These are phyloP conservation scores for Plecotus auritus DNA, from an alignment of 2,113 vertebrate species.

Conservation along the genomic window DNA sequence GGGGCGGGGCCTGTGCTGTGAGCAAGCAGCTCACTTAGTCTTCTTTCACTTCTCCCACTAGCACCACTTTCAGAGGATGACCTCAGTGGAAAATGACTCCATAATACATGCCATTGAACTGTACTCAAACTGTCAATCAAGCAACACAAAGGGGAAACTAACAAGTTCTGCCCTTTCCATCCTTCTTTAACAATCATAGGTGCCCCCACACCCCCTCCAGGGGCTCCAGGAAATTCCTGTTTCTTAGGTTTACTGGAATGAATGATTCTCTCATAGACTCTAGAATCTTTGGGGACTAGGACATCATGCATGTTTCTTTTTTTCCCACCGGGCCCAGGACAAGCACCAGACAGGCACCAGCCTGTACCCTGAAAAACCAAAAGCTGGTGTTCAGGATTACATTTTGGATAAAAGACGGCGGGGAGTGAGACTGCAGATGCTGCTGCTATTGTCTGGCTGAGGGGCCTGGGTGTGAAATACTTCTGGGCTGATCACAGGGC, in stretches of 20 bases:
- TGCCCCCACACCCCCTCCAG: not conserved
- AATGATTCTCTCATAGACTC: not conserved
- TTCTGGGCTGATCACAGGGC: not conserved
- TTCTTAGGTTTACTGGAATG: not conserved
- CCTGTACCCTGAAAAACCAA: not conserved
- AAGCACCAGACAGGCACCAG: not conserved
- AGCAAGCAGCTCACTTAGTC: not conserved
- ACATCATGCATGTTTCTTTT: not conserved
- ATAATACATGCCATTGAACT: not conserved
- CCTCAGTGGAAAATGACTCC: constrained; percentile 51
- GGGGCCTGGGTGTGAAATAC: not conserved
- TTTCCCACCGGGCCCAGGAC: not conserved
- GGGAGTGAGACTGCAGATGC: not conserved
- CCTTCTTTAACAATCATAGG: not conserved
- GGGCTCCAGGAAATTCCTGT: not conserved
- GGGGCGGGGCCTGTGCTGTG: not conserved
- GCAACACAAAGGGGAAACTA: not conserved
- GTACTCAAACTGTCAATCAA: constrained; percentile 61
- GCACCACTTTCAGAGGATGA: constrained; percentile 22
- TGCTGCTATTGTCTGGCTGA: not conserved
- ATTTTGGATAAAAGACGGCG: not conserved
- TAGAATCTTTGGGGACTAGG: not conserved
- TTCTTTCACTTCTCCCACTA: not conserved
- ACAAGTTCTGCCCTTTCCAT: not conserved
- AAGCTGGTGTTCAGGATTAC: not conserved